A percentile compares a stretch with the other conserved stretches of the same genome.
Conservation (phyloP, 2,797 vertebrate species). For the Tympanoctomys barrerae region DNA sequence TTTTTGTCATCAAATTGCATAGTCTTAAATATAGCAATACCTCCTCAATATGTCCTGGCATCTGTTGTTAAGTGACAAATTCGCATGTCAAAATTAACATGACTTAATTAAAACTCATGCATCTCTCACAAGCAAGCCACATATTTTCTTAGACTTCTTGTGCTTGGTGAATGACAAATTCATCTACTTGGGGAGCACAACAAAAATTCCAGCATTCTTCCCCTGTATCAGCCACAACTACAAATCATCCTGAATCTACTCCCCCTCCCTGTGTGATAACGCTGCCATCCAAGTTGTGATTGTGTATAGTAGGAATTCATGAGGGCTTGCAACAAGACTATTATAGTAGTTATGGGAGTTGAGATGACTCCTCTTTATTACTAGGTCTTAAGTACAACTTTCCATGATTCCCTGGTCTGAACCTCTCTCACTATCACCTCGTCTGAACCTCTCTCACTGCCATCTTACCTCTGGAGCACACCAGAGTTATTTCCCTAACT, state of each 20-base stretch:
- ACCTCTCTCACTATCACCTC: rapidly evolving
- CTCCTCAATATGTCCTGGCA: background rate
- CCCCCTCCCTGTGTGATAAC: no score
- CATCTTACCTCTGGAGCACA: background rate
- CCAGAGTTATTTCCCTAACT: background rate
- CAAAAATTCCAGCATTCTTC: background rate
- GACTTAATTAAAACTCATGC: background rate
- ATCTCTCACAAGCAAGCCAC: background rate
- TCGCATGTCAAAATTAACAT: background rate
- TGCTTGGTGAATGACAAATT: background rate
- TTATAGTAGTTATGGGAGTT: background rate
- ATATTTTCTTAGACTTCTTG: background rate
- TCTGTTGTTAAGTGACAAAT: background rate
- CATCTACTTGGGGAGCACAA: background rate
- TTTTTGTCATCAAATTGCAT: background rate
- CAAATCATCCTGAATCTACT: no score
- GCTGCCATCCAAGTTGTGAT: background rate
- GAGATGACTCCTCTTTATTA: background rate
- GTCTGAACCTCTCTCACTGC: no score
- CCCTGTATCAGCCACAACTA: no score
- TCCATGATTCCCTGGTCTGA: background rate
- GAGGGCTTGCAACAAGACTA: background rate
- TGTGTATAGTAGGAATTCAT: no score
- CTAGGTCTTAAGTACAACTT: background rate
- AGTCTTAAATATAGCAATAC: background rate